Evolutionary conservation across 2,113 vertebrate species (phyloP).

Genomic region (Epinephelus fuscoguttatus): DNA sequence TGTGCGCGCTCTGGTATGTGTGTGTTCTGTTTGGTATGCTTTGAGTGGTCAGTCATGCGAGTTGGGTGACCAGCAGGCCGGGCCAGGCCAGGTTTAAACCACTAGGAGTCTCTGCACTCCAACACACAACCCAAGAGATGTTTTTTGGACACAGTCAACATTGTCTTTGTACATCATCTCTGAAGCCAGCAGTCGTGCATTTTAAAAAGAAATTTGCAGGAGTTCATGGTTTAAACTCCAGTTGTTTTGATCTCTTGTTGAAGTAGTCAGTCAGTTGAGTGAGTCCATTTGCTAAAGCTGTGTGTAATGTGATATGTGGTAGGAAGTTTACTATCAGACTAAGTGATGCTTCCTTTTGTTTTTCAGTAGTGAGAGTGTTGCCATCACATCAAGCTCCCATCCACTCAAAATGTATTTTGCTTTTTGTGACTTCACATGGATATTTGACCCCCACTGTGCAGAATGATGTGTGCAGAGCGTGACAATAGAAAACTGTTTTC

Average conservation of each 20-base stretch:
- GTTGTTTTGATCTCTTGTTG: neutral
- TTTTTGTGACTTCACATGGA: neutral
- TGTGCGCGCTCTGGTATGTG: conserved; percentile 20
- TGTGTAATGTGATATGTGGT: neutral
- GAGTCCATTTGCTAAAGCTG: neutral
- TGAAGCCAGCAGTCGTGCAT: neutral
- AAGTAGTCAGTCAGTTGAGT: neutral
- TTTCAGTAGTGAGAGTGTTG: neutral
- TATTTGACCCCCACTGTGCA: neutral
- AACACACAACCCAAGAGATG: conserved; percentile 3
- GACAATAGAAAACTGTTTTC: too few relatives aligned
- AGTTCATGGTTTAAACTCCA: neutral
- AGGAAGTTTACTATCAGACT: neutral
- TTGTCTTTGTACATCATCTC: neutral
- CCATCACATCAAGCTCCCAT: neutral
- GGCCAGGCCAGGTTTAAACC: conserved; percentile 36
- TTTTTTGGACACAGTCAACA: neutral
- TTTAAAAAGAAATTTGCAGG: neutral
- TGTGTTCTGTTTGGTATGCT: conserved; percentile 44
- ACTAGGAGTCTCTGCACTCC: conserved; percentile 63
- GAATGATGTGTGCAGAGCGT: neutral
- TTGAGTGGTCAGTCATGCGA: conserved; percentile 59
- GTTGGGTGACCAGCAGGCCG: conserved; percentile 1
- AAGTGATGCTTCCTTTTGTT: neutral
- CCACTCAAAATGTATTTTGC: neutral